Percentiles rank a stretch among this genome's conserved stretches.
phyloP scores from a whole-genome alignment of 2,888 invertebrate species.

The Aelia acuminata region DNA sequence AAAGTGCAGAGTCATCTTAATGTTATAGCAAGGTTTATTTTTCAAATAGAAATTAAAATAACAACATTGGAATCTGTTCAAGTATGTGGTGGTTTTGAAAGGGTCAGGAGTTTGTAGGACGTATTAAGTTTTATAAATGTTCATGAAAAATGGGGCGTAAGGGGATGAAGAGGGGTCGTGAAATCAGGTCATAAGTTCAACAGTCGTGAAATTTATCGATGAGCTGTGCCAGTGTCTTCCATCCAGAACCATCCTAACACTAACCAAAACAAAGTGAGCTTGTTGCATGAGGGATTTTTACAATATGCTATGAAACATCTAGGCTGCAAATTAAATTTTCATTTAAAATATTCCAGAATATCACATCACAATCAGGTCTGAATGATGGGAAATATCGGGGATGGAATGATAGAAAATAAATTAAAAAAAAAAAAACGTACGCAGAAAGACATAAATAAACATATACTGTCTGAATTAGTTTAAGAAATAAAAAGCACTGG shows the following conservation, averaged over 20 bases:
- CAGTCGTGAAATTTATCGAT: conserved; percentile 51
- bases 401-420: background rate
- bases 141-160: background rate
- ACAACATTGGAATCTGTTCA: too few relatives aligned
- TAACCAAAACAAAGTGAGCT: background rate
- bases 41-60: too few relatives aligned
- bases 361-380: background rate
- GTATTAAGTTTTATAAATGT: background rate
- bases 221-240: conserved; percentile 5
- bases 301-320: background rate
- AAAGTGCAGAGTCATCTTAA: too few relatives aligned
- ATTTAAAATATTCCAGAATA: background rate
- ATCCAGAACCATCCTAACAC: background rate
- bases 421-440: too few relatives aligned
- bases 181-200: conserved; percentile 54
- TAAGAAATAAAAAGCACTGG: too few relatives aligned
- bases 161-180: conserved; percentile 23
- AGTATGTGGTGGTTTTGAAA: too few relatives aligned
- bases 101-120: background rate
- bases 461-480: too few relatives aligned
- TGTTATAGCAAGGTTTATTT: too few relatives aligned
- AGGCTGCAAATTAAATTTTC: background rate
- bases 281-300: background rate
- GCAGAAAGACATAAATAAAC: too few relatives aligned
- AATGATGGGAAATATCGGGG: background rate